phyloP scores from a whole-genome alignment of 2,113 vertebrate species.

The Urocitellus parryii region DNA sequence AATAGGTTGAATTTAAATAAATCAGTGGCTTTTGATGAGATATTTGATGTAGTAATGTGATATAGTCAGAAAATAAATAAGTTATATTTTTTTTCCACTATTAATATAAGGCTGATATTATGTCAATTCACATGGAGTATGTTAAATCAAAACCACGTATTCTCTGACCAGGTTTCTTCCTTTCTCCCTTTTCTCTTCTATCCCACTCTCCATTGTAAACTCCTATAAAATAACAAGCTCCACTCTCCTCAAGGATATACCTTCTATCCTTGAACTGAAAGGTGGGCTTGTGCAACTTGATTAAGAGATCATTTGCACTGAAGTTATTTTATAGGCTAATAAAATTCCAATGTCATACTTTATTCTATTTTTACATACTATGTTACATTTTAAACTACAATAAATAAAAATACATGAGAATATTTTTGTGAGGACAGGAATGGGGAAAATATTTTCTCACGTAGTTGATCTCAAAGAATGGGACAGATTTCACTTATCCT shows the following conservation, averaged over 20 bases:
- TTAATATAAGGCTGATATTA: background rate
- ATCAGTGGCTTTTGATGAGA: conserved; percentile 7
- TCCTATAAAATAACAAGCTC: background rate
- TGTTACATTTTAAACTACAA: background rate
- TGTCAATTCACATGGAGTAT: background rate
- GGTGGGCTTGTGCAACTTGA: background rate
- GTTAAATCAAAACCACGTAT: conserved; percentile 32
- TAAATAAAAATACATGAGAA: background rate
- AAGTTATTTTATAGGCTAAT: background rate
- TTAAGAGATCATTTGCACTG: background rate
- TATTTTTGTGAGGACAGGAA: background rate
- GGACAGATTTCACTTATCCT: background rate
- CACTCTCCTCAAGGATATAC: background rate
- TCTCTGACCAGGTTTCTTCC: background rate
- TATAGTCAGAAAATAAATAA: background rate
- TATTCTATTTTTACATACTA: background rate
- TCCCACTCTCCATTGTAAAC: background rate
- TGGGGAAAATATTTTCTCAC: background rate
- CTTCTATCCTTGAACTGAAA: background rate
- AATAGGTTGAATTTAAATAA: conserved; percentile 35
- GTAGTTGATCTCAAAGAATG: background rate
- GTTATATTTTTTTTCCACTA: background rate
- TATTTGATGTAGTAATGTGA: conserved; percentile 6
- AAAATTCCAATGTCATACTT: background rate
- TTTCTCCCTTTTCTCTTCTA: background rate